A percentile compares a stretch with the other conserved stretches of the same genome.
These are phyloP conservation scores for Lathamus discolor DNA, from an alignment of 2,113 vertebrate species.

Conservation along the genomic window DNA sequence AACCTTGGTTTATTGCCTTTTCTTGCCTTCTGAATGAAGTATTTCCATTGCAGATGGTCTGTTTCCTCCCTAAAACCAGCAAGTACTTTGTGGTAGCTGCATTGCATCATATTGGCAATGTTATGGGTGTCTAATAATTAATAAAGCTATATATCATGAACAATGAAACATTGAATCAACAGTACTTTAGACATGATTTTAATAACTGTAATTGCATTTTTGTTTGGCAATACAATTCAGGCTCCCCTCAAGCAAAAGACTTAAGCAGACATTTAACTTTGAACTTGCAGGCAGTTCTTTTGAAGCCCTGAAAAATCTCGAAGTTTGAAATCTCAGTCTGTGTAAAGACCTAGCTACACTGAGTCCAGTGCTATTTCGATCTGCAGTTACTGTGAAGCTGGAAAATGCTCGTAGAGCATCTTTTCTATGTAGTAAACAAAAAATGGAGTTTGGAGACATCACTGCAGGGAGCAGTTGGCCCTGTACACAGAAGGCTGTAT, in stretches of 20 bases:
- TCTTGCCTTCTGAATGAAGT: background rate
- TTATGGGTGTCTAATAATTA: constrained; percentile 43
- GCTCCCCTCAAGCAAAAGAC: background rate
- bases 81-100: constrained; percentile 18
- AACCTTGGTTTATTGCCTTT: background rate
- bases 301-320: background rate
- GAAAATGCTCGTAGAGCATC: background rate
- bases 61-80: constrained; percentile 3
- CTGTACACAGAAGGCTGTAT: background rate
- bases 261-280: constrained; percentile 20
- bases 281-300: constrained; percentile 12
- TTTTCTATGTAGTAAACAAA: background rate
- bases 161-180: constrained; percentile 29
- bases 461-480: background rate
- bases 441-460: background rate
- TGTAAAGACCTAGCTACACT: background rate
- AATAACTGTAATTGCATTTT: constrained; percentile 48
- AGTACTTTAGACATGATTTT: constrained; percentile 41
- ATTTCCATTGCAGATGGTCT: constrained; percentile 19
- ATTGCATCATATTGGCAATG: constrained; percentile 1
- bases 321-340: background rate
- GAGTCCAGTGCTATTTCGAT: background rate
- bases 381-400: background rate
- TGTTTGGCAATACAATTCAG: constrained; percentile 31
- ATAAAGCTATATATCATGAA: constrained; percentile 2